Conservation (phyloP, 2,888 invertebrate species). For the Brachyopa scutellaris region DNA sequence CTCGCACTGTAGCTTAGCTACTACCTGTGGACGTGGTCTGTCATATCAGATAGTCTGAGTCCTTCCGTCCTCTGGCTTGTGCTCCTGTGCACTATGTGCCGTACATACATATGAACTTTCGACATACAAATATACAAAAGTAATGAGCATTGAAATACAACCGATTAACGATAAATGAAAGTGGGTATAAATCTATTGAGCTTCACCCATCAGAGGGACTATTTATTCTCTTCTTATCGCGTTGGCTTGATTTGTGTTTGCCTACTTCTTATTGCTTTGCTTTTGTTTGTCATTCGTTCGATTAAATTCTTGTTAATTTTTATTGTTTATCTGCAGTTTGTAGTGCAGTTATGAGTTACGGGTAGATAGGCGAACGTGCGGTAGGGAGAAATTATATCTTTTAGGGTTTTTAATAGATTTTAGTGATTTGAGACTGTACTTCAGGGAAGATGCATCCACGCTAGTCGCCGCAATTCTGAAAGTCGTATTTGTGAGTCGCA, state of each 20-base stretch:
- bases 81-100: constrained; percentile 43
- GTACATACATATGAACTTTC: constrained; percentile 4
- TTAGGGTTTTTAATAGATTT: no score
- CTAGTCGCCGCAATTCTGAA: no score
- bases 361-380: no score
- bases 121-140: constrained; percentile 28
- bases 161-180: constrained; percentile 10
- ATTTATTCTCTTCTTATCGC: constrained; percentile 25
- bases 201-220: no score
- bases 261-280: constrained; percentile 34
- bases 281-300: constrained; percentile 33
- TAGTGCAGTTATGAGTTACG: no score
- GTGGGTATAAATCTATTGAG: no score
- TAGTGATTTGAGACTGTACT: no score
- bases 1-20: not conserved
- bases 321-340: constrained; percentile 30
- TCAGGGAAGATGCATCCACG: no score
- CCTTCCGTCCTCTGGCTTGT: not conserved
- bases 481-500: no score
- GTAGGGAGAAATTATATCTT: no score
- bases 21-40: constrained; percentile 40
- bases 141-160: constrained; percentile 31
- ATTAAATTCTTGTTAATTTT: constrained; percentile 46
- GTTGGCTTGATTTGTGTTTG: constrained; percentile 39
- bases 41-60: not conserved